These are phyloP conservation scores for Scaptomyza reducta DNA, from an alignment of 2,888 invertebrate genomes.

Conservation along the genomic window DNA sequence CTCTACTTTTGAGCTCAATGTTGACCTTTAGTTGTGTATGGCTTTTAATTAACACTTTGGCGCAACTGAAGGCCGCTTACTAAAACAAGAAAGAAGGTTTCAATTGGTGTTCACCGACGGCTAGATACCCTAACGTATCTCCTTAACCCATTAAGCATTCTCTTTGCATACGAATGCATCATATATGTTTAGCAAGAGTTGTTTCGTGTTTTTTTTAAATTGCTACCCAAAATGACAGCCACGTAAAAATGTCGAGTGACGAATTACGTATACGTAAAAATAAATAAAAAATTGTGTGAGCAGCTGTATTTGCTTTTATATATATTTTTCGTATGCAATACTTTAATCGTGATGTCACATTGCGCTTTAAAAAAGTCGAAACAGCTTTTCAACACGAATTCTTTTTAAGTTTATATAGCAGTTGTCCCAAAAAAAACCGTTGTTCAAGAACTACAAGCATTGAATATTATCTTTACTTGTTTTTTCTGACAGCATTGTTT, in stretches of 20 bases:
- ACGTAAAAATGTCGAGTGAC: slow-evolving; percentile 32
- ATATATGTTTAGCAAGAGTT: slow-evolving; percentile 31
- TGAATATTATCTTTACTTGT: not conserved
- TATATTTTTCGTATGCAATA: not conserved
- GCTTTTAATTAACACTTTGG: slow-evolving; percentile 47
- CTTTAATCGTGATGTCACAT: slow-evolving; percentile 10
- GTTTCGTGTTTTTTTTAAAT: slow-evolving; percentile 17
- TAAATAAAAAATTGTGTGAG: slow-evolving; percentile 11
- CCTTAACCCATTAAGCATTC: not conserved
- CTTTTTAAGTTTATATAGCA: not conserved
- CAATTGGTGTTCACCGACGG: not conserved
- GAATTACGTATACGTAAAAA: slow-evolving; percentile 31
- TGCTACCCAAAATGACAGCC: slow-evolving; percentile 29
- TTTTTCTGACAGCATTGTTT: not conserved
- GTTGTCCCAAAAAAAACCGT: not conserved
- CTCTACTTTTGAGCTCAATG: slow-evolving; percentile 44
- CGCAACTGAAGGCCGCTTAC: slow-evolving; percentile 44
- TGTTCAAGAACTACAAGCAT: too few species aligned
- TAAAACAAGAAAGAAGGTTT: not conserved
- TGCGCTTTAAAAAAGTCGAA: not conserved
- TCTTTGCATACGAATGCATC: not conserved
- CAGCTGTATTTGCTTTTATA: slow-evolving; percentile 19
- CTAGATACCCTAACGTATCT: not conserved
- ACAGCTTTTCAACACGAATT: not conserved
- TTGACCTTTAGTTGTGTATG: slow-evolving; percentile 54